A percentile compares a stretch with the other conserved stretches of the same genome.
phyloP scores from a whole-genome alignment of 2,888 invertebrate species.

The Agriopis leucophaearia region DNA sequence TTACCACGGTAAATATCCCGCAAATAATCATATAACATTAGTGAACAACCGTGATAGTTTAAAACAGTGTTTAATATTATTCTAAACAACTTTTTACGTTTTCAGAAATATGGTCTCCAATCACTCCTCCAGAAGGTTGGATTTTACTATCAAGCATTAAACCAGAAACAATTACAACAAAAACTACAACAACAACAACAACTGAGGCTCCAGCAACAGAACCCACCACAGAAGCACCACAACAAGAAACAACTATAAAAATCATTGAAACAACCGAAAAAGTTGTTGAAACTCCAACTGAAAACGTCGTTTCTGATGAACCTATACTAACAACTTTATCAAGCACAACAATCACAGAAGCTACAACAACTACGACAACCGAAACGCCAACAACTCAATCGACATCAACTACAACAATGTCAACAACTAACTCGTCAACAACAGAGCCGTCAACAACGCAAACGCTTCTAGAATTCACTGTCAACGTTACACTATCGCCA shows the following conservation, averaged over 20 bases:
- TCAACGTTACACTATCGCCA: constrained; percentile 73
- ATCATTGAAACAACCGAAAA: constrained; percentile 49
- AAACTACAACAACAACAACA: constrained; percentile 50
- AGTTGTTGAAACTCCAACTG: constrained; percentile 10
- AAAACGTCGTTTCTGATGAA: constrained; percentile 16
- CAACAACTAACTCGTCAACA: constrained; percentile 45
- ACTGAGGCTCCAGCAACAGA: constrained; percentile 46
- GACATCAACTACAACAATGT: constrained; percentile 54
- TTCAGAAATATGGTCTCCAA: constrained; percentile 87
- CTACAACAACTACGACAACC: constrained; percentile 70
- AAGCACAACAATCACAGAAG: constrained; percentile 61
- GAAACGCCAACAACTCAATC: constrained; percentile 61
- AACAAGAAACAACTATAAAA: constrained; percentile 49
- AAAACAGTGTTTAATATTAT: too few species aligned
- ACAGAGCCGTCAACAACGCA: constrained; percentile 44
- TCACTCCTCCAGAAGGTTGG: constrained; percentile 89
- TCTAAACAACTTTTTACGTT: constrained; percentile 52
- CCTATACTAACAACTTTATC: constrained; percentile 29
- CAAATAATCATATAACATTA: too few species aligned
- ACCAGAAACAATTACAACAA: constrained; percentile 61
- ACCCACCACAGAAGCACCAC: constrained; percentile 41
- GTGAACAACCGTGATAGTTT: too few species aligned
- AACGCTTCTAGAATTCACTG: constrained; percentile 68
- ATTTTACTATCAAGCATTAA: constrained; percentile 81
- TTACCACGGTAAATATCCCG: too few species aligned